Conservation (phyloP, 2,113 vertebrate species). For the Bubo scandiacus region DNA sequence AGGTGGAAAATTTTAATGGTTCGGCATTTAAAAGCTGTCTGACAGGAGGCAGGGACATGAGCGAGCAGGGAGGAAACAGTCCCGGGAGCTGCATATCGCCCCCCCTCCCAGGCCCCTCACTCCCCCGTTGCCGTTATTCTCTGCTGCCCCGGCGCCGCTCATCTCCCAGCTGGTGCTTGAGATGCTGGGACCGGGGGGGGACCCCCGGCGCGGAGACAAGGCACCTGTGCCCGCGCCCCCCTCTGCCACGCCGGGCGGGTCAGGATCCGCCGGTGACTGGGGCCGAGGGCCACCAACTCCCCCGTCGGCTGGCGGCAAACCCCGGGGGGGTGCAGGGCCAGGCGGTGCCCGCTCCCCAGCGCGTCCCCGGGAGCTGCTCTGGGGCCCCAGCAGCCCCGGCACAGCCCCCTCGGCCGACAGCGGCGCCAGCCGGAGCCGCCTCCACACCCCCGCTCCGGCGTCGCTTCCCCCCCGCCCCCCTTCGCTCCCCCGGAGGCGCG, state of each 20-base stretch:
- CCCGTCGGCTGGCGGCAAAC: background rate
- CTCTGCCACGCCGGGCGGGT: background rate
- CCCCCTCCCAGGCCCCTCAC: too few species aligned
- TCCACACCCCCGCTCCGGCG: background rate
- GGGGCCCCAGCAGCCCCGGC: too few species aligned
- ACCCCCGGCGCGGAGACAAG: background rate
- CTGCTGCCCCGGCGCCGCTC: background rate
- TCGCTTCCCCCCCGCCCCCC: slow-evolving; percentile 39
- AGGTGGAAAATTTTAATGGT: slow-evolving; percentile 56
- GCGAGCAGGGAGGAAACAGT: background rate
- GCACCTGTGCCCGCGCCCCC: background rate
- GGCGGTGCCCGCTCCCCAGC: background rate
- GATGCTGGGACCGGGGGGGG: background rate
- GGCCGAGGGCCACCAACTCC: too few species aligned
- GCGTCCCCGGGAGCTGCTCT: background rate
- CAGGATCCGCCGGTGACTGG: background rate
- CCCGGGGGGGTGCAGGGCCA: background rate
- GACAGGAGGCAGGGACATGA: background rate
- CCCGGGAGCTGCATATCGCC: background rate
- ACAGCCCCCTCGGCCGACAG: background rate
- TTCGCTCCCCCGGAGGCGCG: background rate
- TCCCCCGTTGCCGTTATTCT: background rate
- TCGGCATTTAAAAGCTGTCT: slow-evolving; percentile 11
- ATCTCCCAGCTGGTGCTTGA: background rate
- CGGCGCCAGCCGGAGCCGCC: too few species aligned